Evolutionary conservation across 53 echinoderm and acorn worm species (phyloP).

Genomic region (Astropecten irregularis): DNA sequence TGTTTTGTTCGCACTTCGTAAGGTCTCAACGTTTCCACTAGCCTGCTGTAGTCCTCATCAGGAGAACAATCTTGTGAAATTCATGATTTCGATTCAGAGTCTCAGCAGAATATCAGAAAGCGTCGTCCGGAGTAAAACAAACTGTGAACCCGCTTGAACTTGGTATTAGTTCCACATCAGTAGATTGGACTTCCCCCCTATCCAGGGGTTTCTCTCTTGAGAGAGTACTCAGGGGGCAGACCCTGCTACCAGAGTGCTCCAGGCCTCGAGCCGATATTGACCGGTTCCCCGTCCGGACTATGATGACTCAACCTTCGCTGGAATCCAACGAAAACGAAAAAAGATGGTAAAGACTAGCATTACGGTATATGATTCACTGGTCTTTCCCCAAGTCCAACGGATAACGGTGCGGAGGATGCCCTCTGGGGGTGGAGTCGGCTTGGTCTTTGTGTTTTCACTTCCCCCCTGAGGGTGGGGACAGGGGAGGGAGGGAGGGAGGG

Average conservation of each 20-base stretch:
- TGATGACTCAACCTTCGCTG: constrained; percentile 45
- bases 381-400: not conserved
- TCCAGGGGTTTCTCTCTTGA: not conserved
- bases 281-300: not conserved
- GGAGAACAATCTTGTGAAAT: no score
- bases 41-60: no score
- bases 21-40: no score
- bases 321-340: constrained; percentile 10
- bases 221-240: not conserved
- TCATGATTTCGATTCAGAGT: no score
- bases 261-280: constrained; percentile 42
- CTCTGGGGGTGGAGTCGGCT: constrained; percentile 30
- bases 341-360: not conserved
- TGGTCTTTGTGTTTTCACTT: constrained; percentile 32
- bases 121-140: no score
- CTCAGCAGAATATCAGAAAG: no score
- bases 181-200: not conserved
- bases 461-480: no score
- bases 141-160: no score
- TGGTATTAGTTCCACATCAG: constrained; percentile 3
- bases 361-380: constrained; percentile 26
- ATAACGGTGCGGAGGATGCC: not conserved
- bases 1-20: no score
- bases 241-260: not conserved
- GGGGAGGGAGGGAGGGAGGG: no score